These are phyloP conservation scores for Danionella cerebrum DNA, from an alignment of 2,113 vertebrate genomes.

Conservation along the genomic window DNA sequence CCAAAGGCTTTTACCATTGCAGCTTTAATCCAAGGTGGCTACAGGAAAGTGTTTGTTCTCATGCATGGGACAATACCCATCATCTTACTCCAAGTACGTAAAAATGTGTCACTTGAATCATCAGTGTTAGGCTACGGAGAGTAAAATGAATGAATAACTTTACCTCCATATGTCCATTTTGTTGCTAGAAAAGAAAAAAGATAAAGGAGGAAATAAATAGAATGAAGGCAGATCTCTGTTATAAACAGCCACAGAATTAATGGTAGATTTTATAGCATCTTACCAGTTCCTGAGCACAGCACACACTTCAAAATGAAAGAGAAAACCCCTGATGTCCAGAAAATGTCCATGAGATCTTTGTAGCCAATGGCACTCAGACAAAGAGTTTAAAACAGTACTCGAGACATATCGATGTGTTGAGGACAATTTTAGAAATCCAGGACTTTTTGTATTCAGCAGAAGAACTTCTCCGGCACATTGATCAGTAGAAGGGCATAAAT, in stretches of 20 bases:
- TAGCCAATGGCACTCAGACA: not conserved
- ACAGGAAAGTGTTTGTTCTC: no score
- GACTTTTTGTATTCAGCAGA: no score
- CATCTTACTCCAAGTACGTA: not conserved
- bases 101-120: not conserved
- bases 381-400: not conserved
- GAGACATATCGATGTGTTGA: no score
- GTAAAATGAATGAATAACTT: not conserved
- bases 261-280: not conserved
- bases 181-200: constrained; percentile 11
- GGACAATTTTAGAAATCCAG: no score
- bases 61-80: no score
- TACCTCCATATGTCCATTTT: constrained; percentile 39
- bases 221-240: no score
- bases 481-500: no score
- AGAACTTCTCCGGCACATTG: no score
- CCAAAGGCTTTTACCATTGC: no score
- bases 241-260: not conserved
- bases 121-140: not conserved
- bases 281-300: not conserved
- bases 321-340: not conserved
- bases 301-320: not conserved
- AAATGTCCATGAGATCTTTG: constrained; percentile 12
- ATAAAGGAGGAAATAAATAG: not conserved
- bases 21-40: no score